Evolutionary conservation across 2,888 invertebrate genomes (phyloP).

Genomic region (Drosophila aldrichi): DNA sequence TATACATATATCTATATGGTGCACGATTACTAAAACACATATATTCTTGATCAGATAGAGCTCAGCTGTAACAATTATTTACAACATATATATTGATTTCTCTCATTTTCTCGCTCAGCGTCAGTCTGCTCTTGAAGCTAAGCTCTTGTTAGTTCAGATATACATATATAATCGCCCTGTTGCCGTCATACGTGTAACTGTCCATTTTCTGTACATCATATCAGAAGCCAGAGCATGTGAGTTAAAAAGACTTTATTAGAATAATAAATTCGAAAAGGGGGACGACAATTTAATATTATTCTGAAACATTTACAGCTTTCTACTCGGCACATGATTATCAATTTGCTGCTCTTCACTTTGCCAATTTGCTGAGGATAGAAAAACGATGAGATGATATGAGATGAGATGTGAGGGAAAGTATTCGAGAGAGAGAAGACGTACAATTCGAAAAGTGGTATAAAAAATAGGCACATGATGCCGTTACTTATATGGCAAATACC

Average conservation of each 20-base stretch:
- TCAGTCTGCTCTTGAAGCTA: no score
- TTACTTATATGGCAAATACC: conserved; percentile 61
- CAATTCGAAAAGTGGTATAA: conserved; percentile 60
- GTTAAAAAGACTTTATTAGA: background rate
- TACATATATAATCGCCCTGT: no score
- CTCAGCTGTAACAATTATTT: no score
- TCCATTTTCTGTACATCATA: no score
- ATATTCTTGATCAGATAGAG: no score
- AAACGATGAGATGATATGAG: background rate
- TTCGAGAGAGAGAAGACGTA: conserved; percentile 49
- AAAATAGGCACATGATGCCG: conserved; percentile 51
- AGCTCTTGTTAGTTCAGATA: no score
- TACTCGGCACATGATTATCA: background rate
- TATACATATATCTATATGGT: no score
- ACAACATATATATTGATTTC: no score
- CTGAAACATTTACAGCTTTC: background rate
- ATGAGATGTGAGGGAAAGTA: background rate
- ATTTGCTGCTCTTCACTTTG: background rate
- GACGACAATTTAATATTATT: background rate
- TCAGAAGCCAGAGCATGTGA: background rate
- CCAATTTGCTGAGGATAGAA: background rate
- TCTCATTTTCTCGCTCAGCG: no score
- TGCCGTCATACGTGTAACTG: no score
- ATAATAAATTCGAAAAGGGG: background rate
- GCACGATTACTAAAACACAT: no score